Evolutionary conservation across 2,797 vertebrate genomes (phyloP), one percentile per base, ranked within the genome.

Genomic region (Sus cebifrons): DNA sequence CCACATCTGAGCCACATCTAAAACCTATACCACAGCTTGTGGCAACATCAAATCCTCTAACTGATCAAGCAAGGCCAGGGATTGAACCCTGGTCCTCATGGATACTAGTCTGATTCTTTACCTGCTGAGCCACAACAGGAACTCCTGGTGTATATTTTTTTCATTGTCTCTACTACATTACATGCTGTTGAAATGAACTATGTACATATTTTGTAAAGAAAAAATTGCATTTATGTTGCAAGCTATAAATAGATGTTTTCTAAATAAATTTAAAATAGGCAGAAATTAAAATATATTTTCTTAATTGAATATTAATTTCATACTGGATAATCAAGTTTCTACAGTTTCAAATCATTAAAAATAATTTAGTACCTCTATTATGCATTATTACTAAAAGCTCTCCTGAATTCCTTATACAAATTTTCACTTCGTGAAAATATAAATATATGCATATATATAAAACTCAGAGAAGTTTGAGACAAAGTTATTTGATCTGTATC

Each of bases 211-310:
- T 79, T 93, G 36, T 71, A 40, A 58, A 83, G 94, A 86, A 9
- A n/a, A 81, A 68, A 65, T 49, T 86, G 29, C 12, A 64, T 93
- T 91, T 67, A 91, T 3, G 60, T 54, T 81, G 71, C 13, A 83
- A 92, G n/a, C 44, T 90, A 65, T 82, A 29, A 70, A 82, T 40
- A 36, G 25, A 81, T 96, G 8, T 81, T 97, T 97, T 96, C n/a
- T 83, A 95, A 62, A 52, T 93, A 91, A 81, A 71, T 89, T 85
- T 74, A 88, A 92, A 70, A 85, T 87, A 92, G 23, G 13, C 3
- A 85, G 32, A 92, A 91, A 79, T 88, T 4, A 60, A 74, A 83
- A 94, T 32, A 71, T 77, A 32, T 81, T 81, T 77, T 1, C 65
- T 65, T 82, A 94, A 91, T 56, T 86, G 14, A 18, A 36, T 90